phyloP scores from a whole-genome alignment of 2,888 invertebrate species.

The Cerastis rubricosa region DNA sequence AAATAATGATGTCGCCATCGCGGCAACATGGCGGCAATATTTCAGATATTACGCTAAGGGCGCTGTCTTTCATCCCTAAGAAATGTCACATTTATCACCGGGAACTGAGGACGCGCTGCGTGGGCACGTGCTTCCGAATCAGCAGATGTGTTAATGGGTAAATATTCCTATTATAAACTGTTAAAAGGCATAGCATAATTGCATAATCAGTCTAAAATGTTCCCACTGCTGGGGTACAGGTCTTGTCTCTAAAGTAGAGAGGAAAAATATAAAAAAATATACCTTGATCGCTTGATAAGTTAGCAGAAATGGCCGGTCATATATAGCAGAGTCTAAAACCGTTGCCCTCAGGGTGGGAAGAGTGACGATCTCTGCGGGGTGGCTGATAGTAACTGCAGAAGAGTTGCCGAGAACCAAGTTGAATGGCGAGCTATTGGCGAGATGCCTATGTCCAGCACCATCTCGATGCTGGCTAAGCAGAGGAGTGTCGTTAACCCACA shows the following conservation, averaged over 20 bases:
- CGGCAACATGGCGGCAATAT: constrained; percentile 73
- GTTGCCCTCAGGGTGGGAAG: neutral
- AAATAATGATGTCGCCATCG: constrained; percentile 75
- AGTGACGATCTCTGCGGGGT: neutral
- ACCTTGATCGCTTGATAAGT: neutral
- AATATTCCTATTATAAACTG: neutral
- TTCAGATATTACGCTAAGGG: constrained; percentile 69
- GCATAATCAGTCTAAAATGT: neutral
- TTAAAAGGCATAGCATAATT: neutral
- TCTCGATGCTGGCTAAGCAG: neutral
- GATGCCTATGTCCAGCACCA: neutral
- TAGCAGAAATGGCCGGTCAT: neutral
- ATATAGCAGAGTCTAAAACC: neutral
- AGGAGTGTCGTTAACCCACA: too few relatives aligned
- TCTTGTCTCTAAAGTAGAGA: too few relatives aligned
- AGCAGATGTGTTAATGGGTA: constrained; percentile 36
- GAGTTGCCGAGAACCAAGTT: neutral
- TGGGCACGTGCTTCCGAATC: constrained; percentile 22
- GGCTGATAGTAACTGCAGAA: neutral
- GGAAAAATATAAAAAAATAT: neutral
- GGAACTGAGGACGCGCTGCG: constrained; percentile 13
- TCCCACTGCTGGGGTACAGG: neutral
- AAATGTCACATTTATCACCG: constrained; percentile 55
- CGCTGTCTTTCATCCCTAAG: constrained; percentile 57
- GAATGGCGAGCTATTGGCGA: neutral